phyloP scores from a whole-genome alignment of 2,888 invertebrate genomes.

The Calephelis perditalis region DNA sequence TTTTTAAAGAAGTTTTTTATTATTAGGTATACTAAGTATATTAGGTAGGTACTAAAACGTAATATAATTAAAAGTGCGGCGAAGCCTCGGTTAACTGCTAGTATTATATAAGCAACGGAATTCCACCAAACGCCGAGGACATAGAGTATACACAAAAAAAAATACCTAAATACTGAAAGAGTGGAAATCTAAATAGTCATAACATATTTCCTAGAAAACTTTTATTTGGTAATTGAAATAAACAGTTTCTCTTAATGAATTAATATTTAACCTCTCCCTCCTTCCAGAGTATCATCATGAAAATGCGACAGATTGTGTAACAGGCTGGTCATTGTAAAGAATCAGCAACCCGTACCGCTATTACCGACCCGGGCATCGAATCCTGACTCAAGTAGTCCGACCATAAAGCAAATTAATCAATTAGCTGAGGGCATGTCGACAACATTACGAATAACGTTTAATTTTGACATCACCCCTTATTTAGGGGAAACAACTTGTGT shows the following conservation, averaged over 20 bases:
- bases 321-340: conserved; percentile 56
- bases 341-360: conserved; percentile 62
- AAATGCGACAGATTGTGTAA: conserved; percentile 75
- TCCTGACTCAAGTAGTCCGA: conserved; percentile 63
- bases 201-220: not conserved
- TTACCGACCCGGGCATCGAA: conserved; percentile 62
- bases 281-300: conserved; percentile 43
- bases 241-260: conserved; percentile 34
- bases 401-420: conserved; percentile 79
- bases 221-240: conserved; percentile 15
- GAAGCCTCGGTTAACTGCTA: too few species aligned
- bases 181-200: too few species aligned
- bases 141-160: conserved; percentile 2
- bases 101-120: too few species aligned
- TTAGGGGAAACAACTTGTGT: conserved; percentile 36
- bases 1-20: too few species aligned
- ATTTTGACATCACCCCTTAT: conserved; percentile 58
- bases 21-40: too few species aligned
- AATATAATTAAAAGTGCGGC: too few species aligned
- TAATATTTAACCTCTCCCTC: conserved; percentile 39
- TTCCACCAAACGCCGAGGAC: too few species aligned
- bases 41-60: too few species aligned
- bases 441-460: conserved; percentile 74
- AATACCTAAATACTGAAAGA: not conserved
- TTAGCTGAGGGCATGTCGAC: conserved; percentile 76